Conservation (phyloP, 1,140 invertebrate genomes). For the Hylaeus volcanicus region DNA sequence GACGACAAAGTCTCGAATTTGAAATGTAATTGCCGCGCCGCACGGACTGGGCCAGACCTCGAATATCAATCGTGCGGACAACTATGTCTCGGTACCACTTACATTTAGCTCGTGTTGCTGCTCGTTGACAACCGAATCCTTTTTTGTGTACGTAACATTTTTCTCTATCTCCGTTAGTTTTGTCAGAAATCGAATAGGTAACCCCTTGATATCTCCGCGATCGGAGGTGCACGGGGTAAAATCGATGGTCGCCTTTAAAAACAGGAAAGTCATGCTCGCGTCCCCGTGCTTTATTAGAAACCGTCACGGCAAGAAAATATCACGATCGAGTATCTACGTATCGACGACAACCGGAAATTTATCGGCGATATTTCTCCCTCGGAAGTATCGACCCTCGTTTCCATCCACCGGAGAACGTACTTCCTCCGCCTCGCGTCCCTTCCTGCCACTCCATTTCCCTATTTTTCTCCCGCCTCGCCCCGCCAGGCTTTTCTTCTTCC, state of each 20-base stretch:
- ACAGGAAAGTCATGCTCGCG: neutral
- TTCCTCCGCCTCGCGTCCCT: neutral
- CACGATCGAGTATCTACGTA: conserved; percentile 12
- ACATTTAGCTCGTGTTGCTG: too few species aligned
- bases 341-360: conserved; percentile 30
- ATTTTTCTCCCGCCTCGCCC: too few species aligned
- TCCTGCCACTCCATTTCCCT: neutral
- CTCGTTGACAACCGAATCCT: too few species aligned
- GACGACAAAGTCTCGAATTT: conserved; percentile 25
- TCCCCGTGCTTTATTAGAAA: conserved; percentile 10
- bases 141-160: too few species aligned
- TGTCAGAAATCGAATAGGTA: neutral
- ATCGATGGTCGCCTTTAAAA: neutral
- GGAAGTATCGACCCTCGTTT: conserved; percentile 22
- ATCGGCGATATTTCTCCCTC: conserved; percentile 8
- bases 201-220: neutral
- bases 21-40: neutral
- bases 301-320: conserved; percentile 18
- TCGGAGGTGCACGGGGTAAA: neutral
- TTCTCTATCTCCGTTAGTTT: too few species aligned
- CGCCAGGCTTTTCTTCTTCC: neutral
- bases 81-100: too few species aligned
- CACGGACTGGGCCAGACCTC: too few species aligned
- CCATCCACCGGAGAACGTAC: neutral
- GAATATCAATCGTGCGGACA: neutral